Evolutionary conservation across 1,140 invertebrate genomes (phyloP).

Genomic region (Drosophila hydei): DNA sequence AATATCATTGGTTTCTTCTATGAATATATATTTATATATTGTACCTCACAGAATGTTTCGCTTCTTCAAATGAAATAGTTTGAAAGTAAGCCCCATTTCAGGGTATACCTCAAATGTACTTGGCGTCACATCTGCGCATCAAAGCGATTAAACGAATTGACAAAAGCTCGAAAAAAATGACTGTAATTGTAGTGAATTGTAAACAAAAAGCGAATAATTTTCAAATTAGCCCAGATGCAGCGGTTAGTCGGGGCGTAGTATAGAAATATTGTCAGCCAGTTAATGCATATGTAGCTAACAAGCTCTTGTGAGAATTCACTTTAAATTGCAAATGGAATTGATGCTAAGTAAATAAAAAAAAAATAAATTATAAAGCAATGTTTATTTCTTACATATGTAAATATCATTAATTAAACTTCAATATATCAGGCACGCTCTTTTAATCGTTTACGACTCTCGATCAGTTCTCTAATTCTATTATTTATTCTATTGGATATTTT

Average conservation of each 20-base stretch:
- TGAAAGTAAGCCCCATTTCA: not conserved
- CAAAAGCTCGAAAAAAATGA: conserved; percentile 59
- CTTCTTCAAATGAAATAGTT: too few species aligned
- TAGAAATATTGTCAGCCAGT: conserved; percentile 7
- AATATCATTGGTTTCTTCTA: too few species aligned
- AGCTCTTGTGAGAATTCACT: not conserved
- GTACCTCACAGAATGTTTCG: too few species aligned
- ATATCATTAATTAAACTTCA: too few species aligned
- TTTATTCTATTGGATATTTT: not conserved
- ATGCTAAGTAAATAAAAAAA: too few species aligned
- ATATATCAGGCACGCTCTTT: too few species aligned
- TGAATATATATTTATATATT: too few species aligned
- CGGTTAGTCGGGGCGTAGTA: conserved; percentile 3
- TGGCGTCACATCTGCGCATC: not conserved
- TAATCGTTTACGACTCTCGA: too few species aligned
- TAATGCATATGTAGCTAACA: not conserved
- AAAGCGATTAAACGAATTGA: conserved; percentile 60
- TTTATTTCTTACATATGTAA: too few species aligned
- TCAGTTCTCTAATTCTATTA: too few species aligned
- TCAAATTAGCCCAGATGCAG: conserved; percentile 19
- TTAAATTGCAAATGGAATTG: not conserved
- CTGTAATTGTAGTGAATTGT: conserved; percentile 60
- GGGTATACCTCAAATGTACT: not conserved
- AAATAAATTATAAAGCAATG: too few species aligned
- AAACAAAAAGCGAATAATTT: conserved; percentile 51